Percentiles rank a stretch among this genome's conserved stretches.
phyloP scores from a whole-genome alignment of 2,113 vertebrate species.

The Gopherus evgoodei region DNA sequence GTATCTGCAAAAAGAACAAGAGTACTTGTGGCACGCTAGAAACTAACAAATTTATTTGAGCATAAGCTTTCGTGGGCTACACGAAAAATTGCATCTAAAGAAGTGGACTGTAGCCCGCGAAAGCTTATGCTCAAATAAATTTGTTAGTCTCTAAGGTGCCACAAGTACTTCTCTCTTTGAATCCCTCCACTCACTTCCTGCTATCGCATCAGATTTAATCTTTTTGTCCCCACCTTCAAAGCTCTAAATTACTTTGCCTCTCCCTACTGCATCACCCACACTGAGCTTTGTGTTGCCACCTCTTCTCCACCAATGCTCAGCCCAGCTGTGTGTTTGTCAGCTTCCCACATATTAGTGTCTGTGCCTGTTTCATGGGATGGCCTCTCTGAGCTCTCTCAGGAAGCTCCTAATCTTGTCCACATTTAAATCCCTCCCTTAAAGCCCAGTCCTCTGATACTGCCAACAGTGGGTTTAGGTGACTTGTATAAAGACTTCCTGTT shows the following conservation, averaged over 20 bases:
- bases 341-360: not conserved
- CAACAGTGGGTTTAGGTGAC: not conserved
- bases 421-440: not conserved
- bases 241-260: not conserved
- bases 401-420: not conserved
- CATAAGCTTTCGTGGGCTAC: too few relatives aligned
- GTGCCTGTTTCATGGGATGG: not conserved
- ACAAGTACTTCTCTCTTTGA: not conserved
- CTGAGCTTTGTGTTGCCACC: not conserved
- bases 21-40: too few relatives aligned
- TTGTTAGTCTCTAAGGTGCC: too few relatives aligned
- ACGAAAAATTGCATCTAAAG: too few relatives aligned
- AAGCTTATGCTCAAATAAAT: too few relatives aligned
- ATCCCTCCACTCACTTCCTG: fast-evolving
- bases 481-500: not conserved
- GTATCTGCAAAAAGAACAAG: too few relatives aligned
- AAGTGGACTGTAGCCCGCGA: too few relatives aligned
- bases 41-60: too few relatives aligned
- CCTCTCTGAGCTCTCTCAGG: not conserved
- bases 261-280: not conserved
- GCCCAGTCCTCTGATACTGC: too few relatives aligned
- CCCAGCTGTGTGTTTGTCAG: not conserved
- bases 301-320: not conserved
- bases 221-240: not conserved
- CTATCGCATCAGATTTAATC: fast-evolving